phyloP scores from a whole-genome alignment of 2,888 invertebrate genomes.

The Drosophila histrio region DNA sequence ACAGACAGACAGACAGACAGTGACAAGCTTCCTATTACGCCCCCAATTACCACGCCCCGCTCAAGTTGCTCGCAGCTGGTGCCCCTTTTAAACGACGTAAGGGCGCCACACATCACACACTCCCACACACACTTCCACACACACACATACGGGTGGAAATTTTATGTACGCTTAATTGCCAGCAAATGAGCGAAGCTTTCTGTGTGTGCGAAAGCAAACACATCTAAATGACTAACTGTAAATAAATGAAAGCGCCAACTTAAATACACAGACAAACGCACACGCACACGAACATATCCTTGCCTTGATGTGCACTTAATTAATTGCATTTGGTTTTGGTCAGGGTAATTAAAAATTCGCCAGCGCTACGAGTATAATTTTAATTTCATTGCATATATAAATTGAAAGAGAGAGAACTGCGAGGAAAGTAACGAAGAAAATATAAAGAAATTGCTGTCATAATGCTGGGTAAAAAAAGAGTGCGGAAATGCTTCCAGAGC shows the following conservation, averaged over 20 bases:
- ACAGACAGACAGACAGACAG: slow-evolving; percentile 17
- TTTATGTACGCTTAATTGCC: slow-evolving; percentile 75
- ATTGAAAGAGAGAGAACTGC: not conserved
- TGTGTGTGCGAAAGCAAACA: slow-evolving; percentile 52
- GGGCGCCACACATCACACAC: slow-evolving; percentile 23
- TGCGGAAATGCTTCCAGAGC: not conserved
- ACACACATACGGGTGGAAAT: slow-evolving; percentile 33
- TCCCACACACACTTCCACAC: slow-evolving; percentile 7
- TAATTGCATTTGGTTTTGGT: slow-evolving; percentile 62
- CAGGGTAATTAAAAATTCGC: slow-evolving; percentile 50
- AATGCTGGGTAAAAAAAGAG: slow-evolving; percentile 13
- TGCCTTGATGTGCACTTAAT: slow-evolving; percentile 62
- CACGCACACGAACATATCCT: slow-evolving; percentile 39
- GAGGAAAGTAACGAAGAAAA: slow-evolving; percentile 3
- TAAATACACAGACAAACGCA: slow-evolving; percentile 11
- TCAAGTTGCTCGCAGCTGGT: slow-evolving; percentile 30
- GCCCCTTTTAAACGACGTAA: slow-evolving; percentile 53
- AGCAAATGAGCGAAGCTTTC: slow-evolving; percentile 69
- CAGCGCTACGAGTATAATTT: slow-evolving; percentile 22
- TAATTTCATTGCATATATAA: slow-evolving; percentile 32
- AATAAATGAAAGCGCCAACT: slow-evolving; percentile 60
- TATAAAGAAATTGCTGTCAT: slow-evolving; percentile 21
- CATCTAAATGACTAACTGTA: slow-evolving; percentile 70
- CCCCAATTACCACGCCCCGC: slow-evolving; percentile 24
- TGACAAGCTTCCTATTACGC: slow-evolving; percentile 20